Percentiles rank a stretch among this genome's conserved stretches.
Evolutionary conservation across 2,113 vertebrate species (phyloP).

Genomic region (Poecilia latipinna): DNA sequence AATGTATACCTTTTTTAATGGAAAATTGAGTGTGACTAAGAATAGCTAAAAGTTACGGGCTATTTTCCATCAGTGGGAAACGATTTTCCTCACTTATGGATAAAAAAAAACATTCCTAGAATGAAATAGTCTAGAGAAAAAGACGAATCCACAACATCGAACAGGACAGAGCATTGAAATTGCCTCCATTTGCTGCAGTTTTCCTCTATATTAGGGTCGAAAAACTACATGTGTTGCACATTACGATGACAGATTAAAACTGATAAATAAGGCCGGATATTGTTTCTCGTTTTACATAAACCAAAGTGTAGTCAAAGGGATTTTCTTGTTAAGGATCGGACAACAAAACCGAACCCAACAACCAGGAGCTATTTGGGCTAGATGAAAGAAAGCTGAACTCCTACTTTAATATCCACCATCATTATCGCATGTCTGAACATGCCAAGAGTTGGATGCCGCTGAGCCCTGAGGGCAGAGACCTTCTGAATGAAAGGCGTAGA

Average conservation of each 20-base stretch:
- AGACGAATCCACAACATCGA: too few species aligned
- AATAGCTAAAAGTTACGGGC: too few species aligned
- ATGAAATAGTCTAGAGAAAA: too few species aligned
- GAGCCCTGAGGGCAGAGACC: conserved; percentile 41
- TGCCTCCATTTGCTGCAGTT: not conserved
- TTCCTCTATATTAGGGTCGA: too few species aligned
- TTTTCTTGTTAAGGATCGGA: conserved; percentile 1
- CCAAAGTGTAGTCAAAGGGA: conserved; percentile 7
- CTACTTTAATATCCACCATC: conserved; percentile 33
- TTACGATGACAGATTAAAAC: conserved; percentile 19
- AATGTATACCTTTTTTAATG: too few species aligned
- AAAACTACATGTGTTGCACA: not conserved
- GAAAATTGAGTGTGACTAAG: too few species aligned
- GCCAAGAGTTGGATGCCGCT: conserved; percentile 35
- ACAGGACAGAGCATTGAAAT: not conserved
- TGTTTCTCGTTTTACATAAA: conserved; percentile 17
- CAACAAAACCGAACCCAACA: conserved; percentile 2
- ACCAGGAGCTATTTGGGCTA: conserved; percentile 28
- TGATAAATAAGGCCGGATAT: conserved; percentile 7
- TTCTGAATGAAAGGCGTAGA: conserved; percentile 28
- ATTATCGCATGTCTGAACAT: conserved; percentile 48
- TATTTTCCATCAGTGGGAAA: too few species aligned
- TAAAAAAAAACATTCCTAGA: too few species aligned
- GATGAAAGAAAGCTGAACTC: conserved; percentile 35
- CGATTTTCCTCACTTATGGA: too few species aligned